Conservation (phyloP, 1,140 invertebrate species). For the Meloidogyne exigua region DNA sequence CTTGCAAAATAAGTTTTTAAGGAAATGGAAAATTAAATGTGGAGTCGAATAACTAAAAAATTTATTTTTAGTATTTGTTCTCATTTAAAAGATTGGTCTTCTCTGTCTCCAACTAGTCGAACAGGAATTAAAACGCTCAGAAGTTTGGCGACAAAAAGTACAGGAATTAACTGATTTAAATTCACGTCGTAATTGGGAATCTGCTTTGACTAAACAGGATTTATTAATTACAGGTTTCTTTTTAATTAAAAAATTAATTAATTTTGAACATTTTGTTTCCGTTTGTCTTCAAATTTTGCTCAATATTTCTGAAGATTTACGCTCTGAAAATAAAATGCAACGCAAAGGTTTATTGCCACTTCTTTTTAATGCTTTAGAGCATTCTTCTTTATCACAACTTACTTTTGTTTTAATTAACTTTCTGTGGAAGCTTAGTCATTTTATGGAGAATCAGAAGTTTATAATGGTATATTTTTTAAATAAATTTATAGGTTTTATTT, state of each 20-base stretch:
- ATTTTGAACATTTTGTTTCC: constrained; percentile 49
- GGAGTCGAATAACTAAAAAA: too few relatives aligned
- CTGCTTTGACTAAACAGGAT: constrained; percentile 83
- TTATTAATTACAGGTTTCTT: constrained; percentile 75
- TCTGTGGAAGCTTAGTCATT: constrained; percentile 89
- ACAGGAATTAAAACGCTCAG: constrained; percentile 85
- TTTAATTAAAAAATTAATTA: constrained; percentile 10
- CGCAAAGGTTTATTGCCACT: constrained; percentile 85
- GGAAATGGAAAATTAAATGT: too few relatives aligned
- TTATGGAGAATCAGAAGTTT: constrained; percentile 86
- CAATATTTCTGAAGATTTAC: constrained; percentile 90
- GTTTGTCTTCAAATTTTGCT: constrained; percentile 81
- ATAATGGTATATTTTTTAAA: constrained; percentile 70
- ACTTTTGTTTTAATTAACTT: constrained; percentile 87
- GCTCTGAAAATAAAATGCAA: constrained; percentile 89
- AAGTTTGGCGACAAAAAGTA: constrained; percentile 87
- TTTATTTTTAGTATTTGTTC: too few relatives aligned
- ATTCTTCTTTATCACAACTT: constrained; percentile 78
- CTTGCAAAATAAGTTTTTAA: too few relatives aligned
- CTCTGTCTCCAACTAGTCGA: constrained; percentile 92
- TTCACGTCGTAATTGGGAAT: constrained; percentile 71
- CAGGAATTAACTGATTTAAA: constrained; percentile 69
- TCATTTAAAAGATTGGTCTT: constrained; percentile 76
- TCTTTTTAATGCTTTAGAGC: constrained; percentile 81
- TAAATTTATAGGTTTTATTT: background rate